Base-by-base conservation (phyloP, 2,888 invertebrate species). In the Drosophila bunnanda region DNA sequence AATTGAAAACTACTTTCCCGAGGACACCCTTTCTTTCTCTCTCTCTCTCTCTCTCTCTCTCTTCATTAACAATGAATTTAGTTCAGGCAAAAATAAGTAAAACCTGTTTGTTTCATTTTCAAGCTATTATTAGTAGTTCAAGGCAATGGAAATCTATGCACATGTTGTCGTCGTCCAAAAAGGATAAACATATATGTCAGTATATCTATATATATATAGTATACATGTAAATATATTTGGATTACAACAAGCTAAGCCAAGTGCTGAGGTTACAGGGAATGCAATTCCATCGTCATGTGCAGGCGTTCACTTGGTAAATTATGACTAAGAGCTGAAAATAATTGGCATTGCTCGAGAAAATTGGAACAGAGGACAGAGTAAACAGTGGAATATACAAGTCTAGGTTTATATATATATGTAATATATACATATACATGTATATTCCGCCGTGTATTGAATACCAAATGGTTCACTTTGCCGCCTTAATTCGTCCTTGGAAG, bases 291-390 rank as follows among this genome's bases (percentile, higher is more conserved):
- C 73, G 73, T 48, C 77, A 84, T 85, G 75, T 82, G 80, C 82
- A 69, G 62, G 25, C 58, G 68, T 80, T 75, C 77, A 71, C 86
- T 76, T 83, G 62, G 30, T 76, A 68, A 80, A 85, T 85, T 74
- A 77, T 82, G 39, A 82, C 67, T 46, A 58, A 72, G 55, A 70
- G 48, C 65, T 83, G 56, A 68, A 81, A 64, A 69, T 84, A 87
- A 87, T 84, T 87, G 81, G 67, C 79, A 72, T 68, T 75, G 71
- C 71, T 52, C 13, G 38, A 43, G 69, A 39, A 62, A 43, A 32
- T 59, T 48, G 46, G 38, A 43, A 32, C 39, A 25, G 41, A 34
- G 12, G 34, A n/a, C 9, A 15, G 13, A 7, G 32, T 53, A 30
- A 59, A 68, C 46, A 69, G 44, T 46, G 32, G 34, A 54, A 38